Base-by-base conservation (phyloP, 2,888 invertebrate genomes). In the Prionchulus punctatus region DNA sequence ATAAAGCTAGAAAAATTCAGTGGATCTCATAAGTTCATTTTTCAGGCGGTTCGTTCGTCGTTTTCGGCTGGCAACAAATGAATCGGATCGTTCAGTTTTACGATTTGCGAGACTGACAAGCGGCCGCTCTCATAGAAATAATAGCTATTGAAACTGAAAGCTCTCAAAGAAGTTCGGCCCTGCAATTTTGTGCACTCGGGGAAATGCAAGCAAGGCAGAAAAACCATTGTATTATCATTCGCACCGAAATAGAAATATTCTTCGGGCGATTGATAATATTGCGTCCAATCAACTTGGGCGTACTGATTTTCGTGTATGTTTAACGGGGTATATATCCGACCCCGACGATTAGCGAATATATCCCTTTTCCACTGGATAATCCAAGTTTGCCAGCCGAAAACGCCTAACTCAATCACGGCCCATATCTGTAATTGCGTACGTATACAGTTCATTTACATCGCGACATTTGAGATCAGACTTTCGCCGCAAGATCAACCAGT, bases 371-470 rank as follows among this genome's bases (percentile, higher is more conserved):
- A 21, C 18, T 30, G 66, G 56, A 69, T 66, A 49, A 67, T 67
- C 53, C 66, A 66, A 66, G 69, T 67, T 60, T 69, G 69, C 69
- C 68, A 70, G 54, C 68, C 69, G 62, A 66, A 70, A 26, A 69
- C 62, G 56, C 65, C 66, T 27, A 69, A 57, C 58, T 69, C 66
- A 27, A 66, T 61, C 43, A 67, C 56, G 55, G 64, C 62, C 56
- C 63, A 67, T 31, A 69, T 64, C 68, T 68, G 58, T 18, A 49
- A 45, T n/a, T n/a, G n/a, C n/a, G n/a, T n/a, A n/a, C n/a, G n/a
- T n/a, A n/a, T n/a, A n/a, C n/a, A n/a, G n/a, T n/a, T n/a, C n/a
- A n/a, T n/a, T n/a, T n/a, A n/a, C n/a, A n/a, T n/a, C n/a, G n/a
- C n/a, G n/a, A n/a, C n/a, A n/a, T n/a, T n/a, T n/a, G n/a, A n/a